These are phyloP conservation scores for Tetramorium alpestre DNA, from an alignment of 1,140 invertebrate species.

Conservation along the genomic window DNA sequence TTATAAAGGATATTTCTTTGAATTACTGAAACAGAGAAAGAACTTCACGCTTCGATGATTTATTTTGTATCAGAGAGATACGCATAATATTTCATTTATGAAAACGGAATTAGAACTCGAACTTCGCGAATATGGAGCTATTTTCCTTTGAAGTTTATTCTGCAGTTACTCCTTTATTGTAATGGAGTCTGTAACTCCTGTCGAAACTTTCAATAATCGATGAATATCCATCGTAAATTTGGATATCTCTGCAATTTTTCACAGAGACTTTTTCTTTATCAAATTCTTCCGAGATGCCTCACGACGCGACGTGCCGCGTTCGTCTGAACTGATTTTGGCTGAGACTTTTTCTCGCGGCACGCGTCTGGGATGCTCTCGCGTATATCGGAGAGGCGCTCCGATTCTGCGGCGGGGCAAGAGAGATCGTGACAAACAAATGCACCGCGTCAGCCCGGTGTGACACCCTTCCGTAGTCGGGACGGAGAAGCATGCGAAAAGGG, in stretches of 20 bases:
- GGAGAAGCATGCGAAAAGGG: constrained; percentile 56
- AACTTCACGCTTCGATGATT: neutral
- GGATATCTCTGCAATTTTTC: neutral
- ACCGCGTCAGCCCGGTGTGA: constrained; percentile 80
- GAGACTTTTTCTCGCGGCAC: constrained; percentile 52
- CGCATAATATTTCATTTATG: neutral
- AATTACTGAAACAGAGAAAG: neutral
- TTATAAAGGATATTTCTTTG: neutral
- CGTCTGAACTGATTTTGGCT: constrained; percentile 60
- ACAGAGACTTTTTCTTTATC: neutral
- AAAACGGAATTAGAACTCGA: neutral
- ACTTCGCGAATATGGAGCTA: neutral
- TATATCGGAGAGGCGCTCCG: constrained; percentile 43
- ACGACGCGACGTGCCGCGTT: constrained; percentile 39
- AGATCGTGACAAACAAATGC: constrained; percentile 83
- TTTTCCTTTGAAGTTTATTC: neutral
- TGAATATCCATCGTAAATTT: neutral
- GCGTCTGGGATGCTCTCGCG: constrained; percentile 53
- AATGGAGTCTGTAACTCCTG: neutral
- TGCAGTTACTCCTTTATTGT: neutral
- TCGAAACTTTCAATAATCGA: constrained; percentile 29
- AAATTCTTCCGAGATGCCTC: neutral
- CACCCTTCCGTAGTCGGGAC: constrained; percentile 78
- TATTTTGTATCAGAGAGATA: neutral
- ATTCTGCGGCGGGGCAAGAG: constrained; percentile 21